Percentiles rank a stretch among this genome's conserved stretches.
phyloP scores from a whole-genome alignment of 2,888 invertebrate genomes.

The Nomada flava region DNA sequence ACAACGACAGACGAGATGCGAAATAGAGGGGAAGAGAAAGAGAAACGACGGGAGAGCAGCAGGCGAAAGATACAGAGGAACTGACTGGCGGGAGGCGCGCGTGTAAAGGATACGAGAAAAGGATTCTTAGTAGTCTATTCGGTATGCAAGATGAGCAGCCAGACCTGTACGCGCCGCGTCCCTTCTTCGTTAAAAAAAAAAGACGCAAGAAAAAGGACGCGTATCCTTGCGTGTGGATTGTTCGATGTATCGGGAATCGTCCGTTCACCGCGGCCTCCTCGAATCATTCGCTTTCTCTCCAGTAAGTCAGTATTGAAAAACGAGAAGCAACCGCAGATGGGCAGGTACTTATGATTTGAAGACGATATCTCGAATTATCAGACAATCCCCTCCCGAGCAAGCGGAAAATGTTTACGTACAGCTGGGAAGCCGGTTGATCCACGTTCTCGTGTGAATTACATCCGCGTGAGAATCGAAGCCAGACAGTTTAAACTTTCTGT shows the following conservation, averaged over 20 bases:
- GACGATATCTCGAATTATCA: constrained; percentile 43
- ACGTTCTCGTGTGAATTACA: constrained; percentile 59
- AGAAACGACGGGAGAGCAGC: constrained; percentile 37
- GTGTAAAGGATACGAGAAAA: constrained; percentile 71
- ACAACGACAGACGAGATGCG: constrained; percentile 65
- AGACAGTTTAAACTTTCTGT: constrained; percentile 42
- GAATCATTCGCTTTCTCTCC: constrained; percentile 6
- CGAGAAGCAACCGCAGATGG: constrained; percentile 28
- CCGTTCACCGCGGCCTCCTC: constrained; percentile 2
- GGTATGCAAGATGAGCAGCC: constrained; percentile 75
- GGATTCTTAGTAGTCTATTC: constrained; percentile 76
- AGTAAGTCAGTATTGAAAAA: constrained; percentile 15
- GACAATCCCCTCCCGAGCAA: constrained; percentile 48
- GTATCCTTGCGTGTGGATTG: constrained; percentile 64
- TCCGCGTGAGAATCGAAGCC: constrained; percentile 46
- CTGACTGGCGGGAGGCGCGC: constrained; percentile 47
- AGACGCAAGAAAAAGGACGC: constrained; percentile 33
- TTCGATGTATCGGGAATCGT: constrained; percentile 49
- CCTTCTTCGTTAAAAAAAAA: constrained; percentile 62
- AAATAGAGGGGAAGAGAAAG: constrained; percentile 49
- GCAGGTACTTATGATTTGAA: constrained; percentile 39
- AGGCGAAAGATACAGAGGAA: constrained; percentile 20
- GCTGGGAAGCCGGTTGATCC: constrained; percentile 39
- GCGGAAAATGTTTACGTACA: constrained; percentile 51
- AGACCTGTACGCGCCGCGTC: constrained; percentile 67